phyloP scores from a whole-genome alignment of 2,888 invertebrate species.

The Macaria notata region DNA sequence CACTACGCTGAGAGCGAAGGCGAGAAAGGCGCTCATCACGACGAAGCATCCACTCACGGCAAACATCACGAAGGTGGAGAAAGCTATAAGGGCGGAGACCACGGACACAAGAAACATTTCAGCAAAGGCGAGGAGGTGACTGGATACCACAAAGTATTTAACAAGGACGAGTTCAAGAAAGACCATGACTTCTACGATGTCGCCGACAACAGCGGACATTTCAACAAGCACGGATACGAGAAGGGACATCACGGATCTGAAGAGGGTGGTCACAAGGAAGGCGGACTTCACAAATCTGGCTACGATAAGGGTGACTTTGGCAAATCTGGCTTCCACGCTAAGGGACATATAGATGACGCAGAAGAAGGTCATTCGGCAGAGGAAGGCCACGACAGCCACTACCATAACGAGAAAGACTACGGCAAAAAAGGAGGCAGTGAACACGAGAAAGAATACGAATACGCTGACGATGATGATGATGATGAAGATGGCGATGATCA shows the following conservation, averaged over 20 bases:
- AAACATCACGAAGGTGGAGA: conserved; percentile 78
- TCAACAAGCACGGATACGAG: conserved; percentile 83
- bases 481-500: conserved; percentile 49
- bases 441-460: conserved; percentile 73
- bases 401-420: conserved; percentile 78
- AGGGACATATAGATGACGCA: conserved; percentile 78
- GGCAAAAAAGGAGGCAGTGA: conserved; percentile 77
- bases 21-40: conserved; percentile 77
- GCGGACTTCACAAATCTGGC: conserved; percentile 77
- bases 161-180: conserved; percentile 90
- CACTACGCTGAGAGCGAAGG: conserved; percentile 78
- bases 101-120: conserved; percentile 82
- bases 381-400: conserved; percentile 80
- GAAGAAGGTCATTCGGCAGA: conserved; percentile 81
- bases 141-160: conserved; percentile 88
- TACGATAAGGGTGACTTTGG: conserved; percentile 77
- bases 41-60: conserved; percentile 79
- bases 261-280: conserved; percentile 82
- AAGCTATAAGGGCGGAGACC: conserved; percentile 80
- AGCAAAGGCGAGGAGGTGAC: conserved; percentile 87
- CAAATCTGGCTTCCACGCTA: conserved; percentile 81
- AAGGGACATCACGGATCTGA: conserved; percentile 79
- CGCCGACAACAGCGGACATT: conserved; percentile 85
- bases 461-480: conserved; percentile 57
- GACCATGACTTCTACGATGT: conserved; percentile 90